A percentile compares a stretch with the other conserved stretches of the same genome.
phyloP scores from a whole-genome alignment of 2,113 vertebrate genomes.

The Engystomops pustulosus region DNA sequence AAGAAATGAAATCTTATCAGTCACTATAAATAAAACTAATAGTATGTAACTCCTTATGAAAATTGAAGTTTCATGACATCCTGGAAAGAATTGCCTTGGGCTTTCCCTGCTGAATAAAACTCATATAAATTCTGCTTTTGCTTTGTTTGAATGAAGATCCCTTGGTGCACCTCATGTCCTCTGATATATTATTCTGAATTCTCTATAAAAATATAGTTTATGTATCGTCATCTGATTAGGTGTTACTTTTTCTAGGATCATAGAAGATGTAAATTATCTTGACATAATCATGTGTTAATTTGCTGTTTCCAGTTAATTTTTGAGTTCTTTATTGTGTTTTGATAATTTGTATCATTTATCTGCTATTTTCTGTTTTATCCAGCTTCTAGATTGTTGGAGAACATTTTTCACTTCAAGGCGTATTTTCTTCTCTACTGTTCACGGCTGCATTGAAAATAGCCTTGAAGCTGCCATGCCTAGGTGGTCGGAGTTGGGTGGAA shows the following conservation, averaged over 20 bases:
- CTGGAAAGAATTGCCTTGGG: constrained; percentile 16
- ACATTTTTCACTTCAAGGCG: too few species aligned
- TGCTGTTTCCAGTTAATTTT: too few species aligned
- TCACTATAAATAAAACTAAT: background rate
- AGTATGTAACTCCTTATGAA: background rate
- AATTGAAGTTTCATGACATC: constrained; percentile 6
- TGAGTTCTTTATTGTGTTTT: too few species aligned
- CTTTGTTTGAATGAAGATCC: background rate
- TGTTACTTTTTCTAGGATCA: too few species aligned
- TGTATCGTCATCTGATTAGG: background rate
- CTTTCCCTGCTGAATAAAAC: constrained; percentile 19
- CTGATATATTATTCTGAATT: constrained; percentile 1
- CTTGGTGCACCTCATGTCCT: background rate
- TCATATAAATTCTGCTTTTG: background rate
- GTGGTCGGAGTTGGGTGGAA: too few species aligned
- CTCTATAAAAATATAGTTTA: background rate
- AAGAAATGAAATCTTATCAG: background rate
- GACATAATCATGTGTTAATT: too few species aligned
- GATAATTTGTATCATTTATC: too few species aligned
- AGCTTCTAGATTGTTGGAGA: too few species aligned
- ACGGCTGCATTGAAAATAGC: too few species aligned
- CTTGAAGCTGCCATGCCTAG: too few species aligned
- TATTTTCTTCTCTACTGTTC: too few species aligned
- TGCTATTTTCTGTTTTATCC: background rate
- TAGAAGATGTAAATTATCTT: too few species aligned